These are phyloP conservation scores for Ophiothrix spiculata DNA, from an alignment of 35 echinoderm and acorn worm species.

Conservation along the genomic window DNA sequence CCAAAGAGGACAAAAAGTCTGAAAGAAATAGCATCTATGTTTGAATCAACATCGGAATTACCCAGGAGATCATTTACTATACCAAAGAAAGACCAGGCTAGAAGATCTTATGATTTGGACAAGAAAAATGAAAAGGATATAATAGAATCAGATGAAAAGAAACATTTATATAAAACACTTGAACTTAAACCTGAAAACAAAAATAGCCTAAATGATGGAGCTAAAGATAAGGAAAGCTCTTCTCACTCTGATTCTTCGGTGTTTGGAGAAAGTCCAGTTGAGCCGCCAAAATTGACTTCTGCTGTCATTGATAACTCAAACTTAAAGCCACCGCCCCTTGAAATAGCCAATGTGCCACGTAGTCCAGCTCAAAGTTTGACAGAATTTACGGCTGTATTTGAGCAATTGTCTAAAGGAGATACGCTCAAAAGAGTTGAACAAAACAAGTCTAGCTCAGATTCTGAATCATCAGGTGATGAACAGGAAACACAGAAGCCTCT, in stretches of 20 bases:
- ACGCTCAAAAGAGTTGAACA: no score
- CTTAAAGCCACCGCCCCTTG: neutral
- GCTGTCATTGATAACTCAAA: neutral
- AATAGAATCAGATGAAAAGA: neutral
- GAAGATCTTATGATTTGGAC: neutral
- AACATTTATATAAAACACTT: neutral
- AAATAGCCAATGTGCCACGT: neutral
- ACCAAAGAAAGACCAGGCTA: neutral
- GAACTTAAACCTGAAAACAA: neutral
- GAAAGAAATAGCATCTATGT: neutral
- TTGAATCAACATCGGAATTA: neutral
- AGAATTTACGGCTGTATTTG: neutral
- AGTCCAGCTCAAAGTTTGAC: neutral
- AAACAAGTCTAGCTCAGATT: no score
- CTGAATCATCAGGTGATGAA: no score
- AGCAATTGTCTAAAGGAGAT: neutral
- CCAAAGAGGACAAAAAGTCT: neutral
- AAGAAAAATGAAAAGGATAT: no score
- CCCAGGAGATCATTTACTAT: neutral
- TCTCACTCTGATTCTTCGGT: neutral
- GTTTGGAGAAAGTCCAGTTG: neutral
- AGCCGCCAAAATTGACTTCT: neutral
- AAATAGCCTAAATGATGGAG: neutral
- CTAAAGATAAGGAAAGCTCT: neutral
- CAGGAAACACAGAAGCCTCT: no score